Evolutionary conservation across 2,113 vertebrate species (phyloP).

Genomic region (Pao palembangensis): DNA sequence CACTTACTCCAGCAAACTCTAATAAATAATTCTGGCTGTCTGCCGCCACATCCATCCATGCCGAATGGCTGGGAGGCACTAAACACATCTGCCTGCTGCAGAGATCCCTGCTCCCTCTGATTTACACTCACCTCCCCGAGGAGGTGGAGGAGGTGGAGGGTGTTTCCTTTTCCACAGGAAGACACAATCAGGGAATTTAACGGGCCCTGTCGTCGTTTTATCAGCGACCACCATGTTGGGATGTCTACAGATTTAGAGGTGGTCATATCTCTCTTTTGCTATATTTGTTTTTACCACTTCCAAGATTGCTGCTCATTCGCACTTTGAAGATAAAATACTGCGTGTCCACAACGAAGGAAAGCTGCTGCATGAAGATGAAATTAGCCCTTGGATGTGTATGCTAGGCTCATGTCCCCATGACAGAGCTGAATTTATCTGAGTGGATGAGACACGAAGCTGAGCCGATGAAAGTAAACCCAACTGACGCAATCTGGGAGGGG

Average conservation of each 20-base stretch:
- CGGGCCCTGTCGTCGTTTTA: constrained; percentile 35
- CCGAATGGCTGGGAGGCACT: not conserved
- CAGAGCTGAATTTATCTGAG: constrained; percentile 66
- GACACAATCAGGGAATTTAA: constrained; percentile 50
- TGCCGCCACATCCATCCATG: not conserved
- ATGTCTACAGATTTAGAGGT: constrained; percentile 17
- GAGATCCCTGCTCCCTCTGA: constrained; percentile 38
- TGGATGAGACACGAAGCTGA: constrained; percentile 60
- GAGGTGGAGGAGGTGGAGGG: constrained; percentile 4
- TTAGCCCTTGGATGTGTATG: constrained; percentile 61
- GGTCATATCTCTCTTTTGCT: constrained; percentile 40
- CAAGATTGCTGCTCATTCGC: constrained; percentile 49
- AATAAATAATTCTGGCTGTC: not conserved
- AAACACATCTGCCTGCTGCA: constrained; percentile 34
- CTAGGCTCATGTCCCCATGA: constrained; percentile 62
- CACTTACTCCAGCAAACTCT: too few relatives aligned
- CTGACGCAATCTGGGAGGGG: constrained; percentile 79
- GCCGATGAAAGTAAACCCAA: constrained; percentile 75
- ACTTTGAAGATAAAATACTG: constrained; percentile 69
- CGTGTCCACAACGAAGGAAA: constrained; percentile 9
- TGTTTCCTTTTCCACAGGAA: constrained; percentile 44
- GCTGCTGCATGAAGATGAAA: constrained; percentile 18
- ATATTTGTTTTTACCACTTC: constrained; percentile 54
- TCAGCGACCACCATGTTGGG: constrained; percentile 6
- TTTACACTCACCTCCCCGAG: constrained; percentile 21